Percentiles rank a stretch among this genome's conserved stretches.
These are phyloP conservation scores for Podocnemis expansa DNA, from an alignment of 2,113 vertebrate species.

Conservation along the genomic window DNA sequence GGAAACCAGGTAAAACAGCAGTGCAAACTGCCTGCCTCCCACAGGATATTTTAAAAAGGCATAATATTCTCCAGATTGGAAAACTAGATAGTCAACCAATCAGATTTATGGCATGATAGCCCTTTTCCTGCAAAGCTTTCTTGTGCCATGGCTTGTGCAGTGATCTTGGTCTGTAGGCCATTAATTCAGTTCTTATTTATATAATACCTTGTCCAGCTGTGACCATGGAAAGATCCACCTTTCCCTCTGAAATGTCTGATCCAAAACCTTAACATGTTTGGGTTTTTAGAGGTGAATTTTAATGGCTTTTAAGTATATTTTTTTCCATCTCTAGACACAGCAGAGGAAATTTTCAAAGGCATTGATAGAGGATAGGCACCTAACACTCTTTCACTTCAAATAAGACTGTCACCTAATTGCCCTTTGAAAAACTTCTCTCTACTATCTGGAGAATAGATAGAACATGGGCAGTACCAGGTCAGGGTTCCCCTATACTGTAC, in stretches of 20 bases:
- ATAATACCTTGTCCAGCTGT: neutral
- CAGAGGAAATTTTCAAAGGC: no score
- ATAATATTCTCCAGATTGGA: neutral
- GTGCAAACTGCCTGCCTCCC: neutral
- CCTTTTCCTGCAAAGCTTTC: neutral
- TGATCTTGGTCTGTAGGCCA: neutral
- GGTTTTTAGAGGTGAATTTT: neutral
- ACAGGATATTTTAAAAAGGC: neutral
- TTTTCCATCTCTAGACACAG: neutral
- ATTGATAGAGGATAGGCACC: no score
- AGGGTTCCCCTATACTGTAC: neutral
- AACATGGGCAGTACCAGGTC: neutral
- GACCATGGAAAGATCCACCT: neutral
- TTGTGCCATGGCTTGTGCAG: neutral
- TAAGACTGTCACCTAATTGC: neutral
- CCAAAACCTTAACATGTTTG: neutral
- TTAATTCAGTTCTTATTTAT: neutral
- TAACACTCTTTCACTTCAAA: neutral
- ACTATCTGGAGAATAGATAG: neutral
- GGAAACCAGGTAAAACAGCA: conserved; percentile 74
- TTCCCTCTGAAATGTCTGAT: neutral
- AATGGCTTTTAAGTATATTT: neutral
- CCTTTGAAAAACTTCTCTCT: neutral
- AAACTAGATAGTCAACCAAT: neutral
- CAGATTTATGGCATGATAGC: neutral